A percentile compares a stretch with the other conserved stretches of the same genome.
These are phyloP conservation scores for Charina bottae DNA, from an alignment of 2,113 vertebrate genomes.

Conservation along the genomic window DNA sequence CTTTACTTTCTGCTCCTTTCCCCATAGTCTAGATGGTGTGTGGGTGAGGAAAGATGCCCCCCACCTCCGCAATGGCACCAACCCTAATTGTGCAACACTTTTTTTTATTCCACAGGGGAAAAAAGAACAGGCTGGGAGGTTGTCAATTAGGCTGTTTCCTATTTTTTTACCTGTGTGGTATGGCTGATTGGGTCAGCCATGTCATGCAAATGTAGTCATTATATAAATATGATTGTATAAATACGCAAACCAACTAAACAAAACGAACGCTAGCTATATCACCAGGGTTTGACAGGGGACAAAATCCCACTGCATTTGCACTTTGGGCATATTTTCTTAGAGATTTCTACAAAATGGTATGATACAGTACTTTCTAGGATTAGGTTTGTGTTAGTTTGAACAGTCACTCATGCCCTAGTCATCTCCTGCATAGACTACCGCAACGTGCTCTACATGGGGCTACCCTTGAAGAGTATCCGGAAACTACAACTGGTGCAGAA, in stretches of 20 bases:
- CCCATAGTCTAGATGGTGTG: not conserved
- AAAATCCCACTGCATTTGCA: not conserved
- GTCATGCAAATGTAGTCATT: not conserved
- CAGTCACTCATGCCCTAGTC: too few species aligned
- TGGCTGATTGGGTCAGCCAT: not conserved
- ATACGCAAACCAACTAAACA: not conserved
- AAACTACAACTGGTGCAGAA: too few species aligned
- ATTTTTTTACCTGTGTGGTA: not conserved
- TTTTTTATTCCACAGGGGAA: not conserved
- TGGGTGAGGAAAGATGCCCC: not conserved
- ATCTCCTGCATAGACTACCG: too few species aligned
- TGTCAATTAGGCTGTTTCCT: not conserved
- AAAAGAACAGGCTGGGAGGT: not conserved
- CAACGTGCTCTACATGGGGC: too few species aligned
- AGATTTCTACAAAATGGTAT: not conserved
- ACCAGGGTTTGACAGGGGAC: not conserved
- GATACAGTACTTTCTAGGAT: not conserved
- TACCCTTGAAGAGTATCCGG: too few species aligned
- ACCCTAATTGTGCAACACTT: not conserved
- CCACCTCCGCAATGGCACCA: not conserved
- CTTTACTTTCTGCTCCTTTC: not conserved
- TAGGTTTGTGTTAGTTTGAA: not conserved
- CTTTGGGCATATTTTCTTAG: not conserved
- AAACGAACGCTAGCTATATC: not conserved
- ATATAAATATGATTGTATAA: not conserved